A percentile compares a stretch with the other conserved stretches of the same genome.
Conservation (phyloP, 2,797 vertebrate genomes). For the Arremon brunneinucha region DNA sequence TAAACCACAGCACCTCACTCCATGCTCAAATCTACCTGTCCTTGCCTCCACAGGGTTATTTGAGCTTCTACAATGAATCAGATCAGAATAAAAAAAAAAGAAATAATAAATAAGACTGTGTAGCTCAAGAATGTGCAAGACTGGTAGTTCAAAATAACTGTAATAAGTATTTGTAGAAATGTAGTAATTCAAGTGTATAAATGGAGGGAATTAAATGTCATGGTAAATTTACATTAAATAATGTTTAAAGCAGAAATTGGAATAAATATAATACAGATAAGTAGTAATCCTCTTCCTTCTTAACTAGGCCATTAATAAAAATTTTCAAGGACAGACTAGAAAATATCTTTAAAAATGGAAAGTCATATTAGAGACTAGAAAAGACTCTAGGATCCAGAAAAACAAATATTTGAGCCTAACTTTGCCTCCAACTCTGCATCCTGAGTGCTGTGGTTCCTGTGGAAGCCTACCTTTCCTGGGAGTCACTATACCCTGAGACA, state of each 20-base stretch:
- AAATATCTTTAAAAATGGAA: neutral
- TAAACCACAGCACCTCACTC: neutral
- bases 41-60: neutral
- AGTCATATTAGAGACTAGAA: neutral
- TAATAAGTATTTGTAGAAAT: conserved; percentile 21
- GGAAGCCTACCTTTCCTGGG: neutral
- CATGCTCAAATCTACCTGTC: neutral
- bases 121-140: neutral
- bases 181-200: conserved; percentile 33
- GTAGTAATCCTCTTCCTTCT: conserved; percentile 1
- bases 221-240: conserved; percentile 48
- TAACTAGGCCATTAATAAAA: conserved; percentile 16
- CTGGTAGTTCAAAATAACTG: neutral
- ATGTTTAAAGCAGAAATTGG: conserved; percentile 29
- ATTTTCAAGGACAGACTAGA: neutral
- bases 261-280: conserved; percentile 43
- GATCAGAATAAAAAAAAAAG: neutral
- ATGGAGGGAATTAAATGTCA: conserved; percentile 21
- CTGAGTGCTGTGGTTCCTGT: neutral
- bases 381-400: neutral
- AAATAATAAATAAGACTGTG: neutral
- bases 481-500: neutral
- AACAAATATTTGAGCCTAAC: neutral
- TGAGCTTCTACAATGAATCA: neutral
- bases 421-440: neutral